Evolutionary conservation across 2,797 vertebrate genomes (phyloP), one percentile per base, ranked within the genome.

Genomic region (Xerus rutilus): DNA sequence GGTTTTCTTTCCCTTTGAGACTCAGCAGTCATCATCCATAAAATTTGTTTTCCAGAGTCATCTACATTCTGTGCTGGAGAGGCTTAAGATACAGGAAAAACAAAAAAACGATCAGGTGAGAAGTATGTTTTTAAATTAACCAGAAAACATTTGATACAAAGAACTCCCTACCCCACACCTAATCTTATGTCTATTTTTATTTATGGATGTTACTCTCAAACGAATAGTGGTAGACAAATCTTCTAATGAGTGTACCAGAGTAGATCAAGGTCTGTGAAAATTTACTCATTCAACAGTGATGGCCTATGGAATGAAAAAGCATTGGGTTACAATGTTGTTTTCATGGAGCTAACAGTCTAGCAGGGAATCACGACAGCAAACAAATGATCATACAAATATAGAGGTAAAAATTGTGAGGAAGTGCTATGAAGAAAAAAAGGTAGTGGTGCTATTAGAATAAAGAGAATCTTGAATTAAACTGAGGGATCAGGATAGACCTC

Each of bases 41-140:
- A 65, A 69, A 77, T 89, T 97, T 96, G 23, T 93, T 97, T 97
- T 97, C n/a, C 91, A 98, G 99, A 99, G 98, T 79, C 99, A 99
- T 88, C 99, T 99, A 96, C 99, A 99, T 97, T 99, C 99, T 7
- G 98, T 99, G 98, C 98, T 99, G 98, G 98, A 99, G 97, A 99
- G 99, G 89, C 99, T 99, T 97, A 99, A 99, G 88, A 98, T 99
- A 98, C 99, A 99, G 95, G 99, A 99, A 96, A 99, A 99, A 86
- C 96, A 99, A 81, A 99, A 99, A 98, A 99, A 99, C 98, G 99
- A 99, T 95, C 99, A 97, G 97, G 97, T 98, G 70, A 97, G 95
- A 96, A 93, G 64, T 87, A 35, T 43, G 28, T 92, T 97, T 94
- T 94, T 54, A 90, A 83, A 76, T 82, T 52, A 96, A 79, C 32